Evolutionary conservation across 2,888 invertebrate species (phyloP).

Genomic region (Platycnemis pennipes): DNA sequence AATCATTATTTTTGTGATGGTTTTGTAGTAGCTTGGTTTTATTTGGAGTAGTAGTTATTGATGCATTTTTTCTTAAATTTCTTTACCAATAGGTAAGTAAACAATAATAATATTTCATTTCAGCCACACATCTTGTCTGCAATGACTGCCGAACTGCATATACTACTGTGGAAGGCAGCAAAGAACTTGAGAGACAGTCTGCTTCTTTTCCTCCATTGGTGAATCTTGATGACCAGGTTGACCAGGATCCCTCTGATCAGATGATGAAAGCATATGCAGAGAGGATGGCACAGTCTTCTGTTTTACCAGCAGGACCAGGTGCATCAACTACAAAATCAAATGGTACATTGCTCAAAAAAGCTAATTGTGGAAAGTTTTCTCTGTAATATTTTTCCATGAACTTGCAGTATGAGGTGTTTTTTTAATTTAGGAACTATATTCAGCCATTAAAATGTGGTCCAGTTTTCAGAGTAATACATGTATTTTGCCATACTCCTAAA

Average conservation of each 20-base stretch:
- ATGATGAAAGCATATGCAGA: conserved; percentile 69
- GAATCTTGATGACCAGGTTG: conserved; percentile 72
- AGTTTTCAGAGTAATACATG: no score
- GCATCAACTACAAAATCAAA: background rate
- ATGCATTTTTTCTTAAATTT: no score
- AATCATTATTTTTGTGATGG: no score
- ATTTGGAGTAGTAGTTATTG: no score
- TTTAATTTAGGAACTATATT: no score
- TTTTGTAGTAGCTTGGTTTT: no score
- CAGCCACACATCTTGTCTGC: conserved; percentile 86
- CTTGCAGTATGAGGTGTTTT: background rate
- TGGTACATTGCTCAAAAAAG: conserved; percentile 1
- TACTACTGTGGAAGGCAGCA: conserved; percentile 80
- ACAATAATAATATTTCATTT: no score
- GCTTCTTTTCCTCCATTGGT: conserved; percentile 76
- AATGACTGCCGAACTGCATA: conserved; percentile 89
- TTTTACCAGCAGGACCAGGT: conserved; percentile 1
- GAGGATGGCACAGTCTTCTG: conserved; percentile 40
- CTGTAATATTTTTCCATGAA: background rate
- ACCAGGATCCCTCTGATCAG: conserved; percentile 68
- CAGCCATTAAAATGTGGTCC: no score
- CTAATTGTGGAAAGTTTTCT: background rate
- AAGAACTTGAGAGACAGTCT: conserved; percentile 83
- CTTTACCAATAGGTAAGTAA: no score
- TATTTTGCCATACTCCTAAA: no score